Evolutionary conservation across 1,140 invertebrate genomes (phyloP).

Genomic region (Bicyclus anynana): DNA sequence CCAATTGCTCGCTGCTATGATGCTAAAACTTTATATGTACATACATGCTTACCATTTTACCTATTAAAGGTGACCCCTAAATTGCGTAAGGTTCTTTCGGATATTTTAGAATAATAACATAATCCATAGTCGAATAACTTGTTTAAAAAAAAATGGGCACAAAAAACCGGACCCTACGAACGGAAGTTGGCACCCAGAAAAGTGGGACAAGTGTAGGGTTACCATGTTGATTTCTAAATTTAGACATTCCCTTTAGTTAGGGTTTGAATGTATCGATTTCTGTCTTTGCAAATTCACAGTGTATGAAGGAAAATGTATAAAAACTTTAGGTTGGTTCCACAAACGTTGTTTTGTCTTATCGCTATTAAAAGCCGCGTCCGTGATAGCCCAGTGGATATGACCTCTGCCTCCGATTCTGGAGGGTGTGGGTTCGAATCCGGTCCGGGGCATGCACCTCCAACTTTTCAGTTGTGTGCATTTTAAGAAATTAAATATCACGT

Average conservation of each 20-base stretch:
- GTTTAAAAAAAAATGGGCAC: constrained; percentile 9
- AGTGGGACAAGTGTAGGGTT: constrained; percentile 21
- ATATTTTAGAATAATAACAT: background rate
- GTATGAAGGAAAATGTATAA: background rate
- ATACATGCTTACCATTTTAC: background rate
- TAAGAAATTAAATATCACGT: no score
- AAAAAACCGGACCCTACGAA: constrained; percentile 31
- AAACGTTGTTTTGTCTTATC: no score
- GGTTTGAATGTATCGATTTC: background rate
- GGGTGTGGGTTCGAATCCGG: no score
- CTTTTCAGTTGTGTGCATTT: no score
- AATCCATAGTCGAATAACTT: background rate
- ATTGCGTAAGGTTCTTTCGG: background rate
- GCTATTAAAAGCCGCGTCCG: no score
- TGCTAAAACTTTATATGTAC: no score
- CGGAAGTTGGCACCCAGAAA: constrained; percentile 31
- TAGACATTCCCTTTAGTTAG: background rate
- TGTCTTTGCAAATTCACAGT: background rate
- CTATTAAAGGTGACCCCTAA: background rate
- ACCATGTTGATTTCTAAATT: constrained; percentile 2
- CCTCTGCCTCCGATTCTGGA: no score
- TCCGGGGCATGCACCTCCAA: no score
- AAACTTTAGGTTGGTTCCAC: no score
- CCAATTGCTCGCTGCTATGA: no score
- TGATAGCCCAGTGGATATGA: no score